These are phyloP conservation scores for Holotrichia oblita DNA, from an alignment of 1,140 invertebrate species.

Conservation along the genomic window DNA sequence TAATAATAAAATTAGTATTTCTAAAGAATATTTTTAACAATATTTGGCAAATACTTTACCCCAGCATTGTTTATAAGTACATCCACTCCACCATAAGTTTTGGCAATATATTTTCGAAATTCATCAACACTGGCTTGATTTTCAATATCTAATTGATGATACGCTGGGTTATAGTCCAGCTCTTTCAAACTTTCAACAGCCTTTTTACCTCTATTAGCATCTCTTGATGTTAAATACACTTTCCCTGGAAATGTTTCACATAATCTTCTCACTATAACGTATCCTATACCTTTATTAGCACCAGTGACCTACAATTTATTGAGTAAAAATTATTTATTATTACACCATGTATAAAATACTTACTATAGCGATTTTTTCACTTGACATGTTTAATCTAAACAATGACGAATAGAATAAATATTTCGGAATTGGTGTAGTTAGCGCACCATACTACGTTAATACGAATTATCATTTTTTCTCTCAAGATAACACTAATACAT, in stretches of 20 bases:
- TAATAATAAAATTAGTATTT: constrained; percentile 58
- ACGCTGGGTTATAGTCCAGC: constrained; percentile 65
- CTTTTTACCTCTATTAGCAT: constrained; percentile 64
- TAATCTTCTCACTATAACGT: constrained; percentile 71
- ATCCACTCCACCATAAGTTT: constrained; percentile 79
- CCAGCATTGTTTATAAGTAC: constrained; percentile 87
- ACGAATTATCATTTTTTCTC: too few species aligned
- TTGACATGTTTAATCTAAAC: not conserved
- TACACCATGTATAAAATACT: not conserved
- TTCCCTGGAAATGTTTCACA: constrained; percentile 69
- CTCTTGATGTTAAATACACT: constrained; percentile 70
- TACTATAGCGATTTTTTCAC: not conserved
- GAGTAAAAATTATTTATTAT: not conserved
- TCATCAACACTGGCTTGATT: constrained; percentile 65
- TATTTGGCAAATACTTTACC: constrained; percentile 51
- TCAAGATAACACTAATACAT: too few species aligned
- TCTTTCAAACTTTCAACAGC: constrained; percentile 66
- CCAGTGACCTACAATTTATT: constrained; percentile 69
- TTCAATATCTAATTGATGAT: constrained; percentile 72
- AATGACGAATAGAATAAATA: too few species aligned
- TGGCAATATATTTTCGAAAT: constrained; percentile 67
- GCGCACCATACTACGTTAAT: too few species aligned
- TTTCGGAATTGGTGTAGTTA: too few species aligned
- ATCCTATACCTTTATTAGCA: constrained; percentile 81
- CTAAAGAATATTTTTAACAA: not conserved